These are phyloP conservation scores for Chrysolina oricalcia DNA, from an alignment of 2,888 invertebrate species.

Conservation along the genomic window DNA sequence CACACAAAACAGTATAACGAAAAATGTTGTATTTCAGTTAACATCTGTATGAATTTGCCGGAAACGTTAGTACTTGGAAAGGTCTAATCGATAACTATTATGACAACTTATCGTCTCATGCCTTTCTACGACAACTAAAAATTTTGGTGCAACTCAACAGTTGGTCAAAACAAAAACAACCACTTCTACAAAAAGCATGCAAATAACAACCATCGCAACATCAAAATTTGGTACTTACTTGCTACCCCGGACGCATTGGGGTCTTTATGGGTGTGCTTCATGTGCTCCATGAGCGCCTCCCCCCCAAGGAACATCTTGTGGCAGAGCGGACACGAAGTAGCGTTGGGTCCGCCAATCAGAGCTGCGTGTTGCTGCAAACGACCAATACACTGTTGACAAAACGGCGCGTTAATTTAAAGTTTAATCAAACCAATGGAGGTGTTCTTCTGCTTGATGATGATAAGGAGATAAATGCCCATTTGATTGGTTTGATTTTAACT, in stretches of 20 bases:
- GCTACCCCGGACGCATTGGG: slow-evolving; percentile 91
- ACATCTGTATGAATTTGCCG: slow-evolving; percentile 5
- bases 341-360: slow-evolving; percentile 92
- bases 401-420: slow-evolving; percentile 65
- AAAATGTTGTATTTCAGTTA: not conserved
- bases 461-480: slow-evolving; percentile 40
- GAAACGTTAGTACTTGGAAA: not conserved
- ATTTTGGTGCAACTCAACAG: slow-evolving; percentile 29
- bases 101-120: slow-evolving; percentile 20
- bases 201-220: slow-evolving; percentile 35
- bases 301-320: slow-evolving; percentile 95
- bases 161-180: slow-evolving; percentile 33
- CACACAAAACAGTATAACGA: not conserved
- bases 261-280: slow-evolving; percentile 96
- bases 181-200: slow-evolving; percentile 39
- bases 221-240: slow-evolving; percentile 80
- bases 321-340: slow-evolving; percentile 93
- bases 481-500: slow-evolving; percentile 60
- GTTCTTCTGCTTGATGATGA: slow-evolving; percentile 46
- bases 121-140: slow-evolving; percentile 25
- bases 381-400: slow-evolving; percentile 91
- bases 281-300: slow-evolving; percentile 95
- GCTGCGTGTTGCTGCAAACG: slow-evolving; percentile 97
- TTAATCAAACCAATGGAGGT: slow-evolving; percentile 66
- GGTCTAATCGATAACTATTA: slow-evolving; percentile 1